Conservation (phyloP, 2,113 vertebrate genomes). For the Chamaetylas fuelleborni region DNA sequence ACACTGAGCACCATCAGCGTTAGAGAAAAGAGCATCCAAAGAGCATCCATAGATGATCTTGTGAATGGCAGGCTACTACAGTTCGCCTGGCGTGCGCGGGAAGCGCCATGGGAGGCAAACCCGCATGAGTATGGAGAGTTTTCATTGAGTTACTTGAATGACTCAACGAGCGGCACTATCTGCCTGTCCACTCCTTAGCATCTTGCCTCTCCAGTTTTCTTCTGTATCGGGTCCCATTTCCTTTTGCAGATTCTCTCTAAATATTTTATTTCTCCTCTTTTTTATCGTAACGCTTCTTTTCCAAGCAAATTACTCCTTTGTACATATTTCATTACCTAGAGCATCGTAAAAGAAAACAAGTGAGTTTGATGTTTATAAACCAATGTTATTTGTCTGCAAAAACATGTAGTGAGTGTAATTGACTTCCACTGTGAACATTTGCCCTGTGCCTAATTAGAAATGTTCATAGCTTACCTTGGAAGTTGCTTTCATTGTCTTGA, state of each 20-base stretch:
- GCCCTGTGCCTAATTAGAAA: background rate
- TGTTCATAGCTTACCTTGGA: background rate
- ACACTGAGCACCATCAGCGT: fast-evolving
- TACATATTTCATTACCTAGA: background rate
- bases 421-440: background rate
- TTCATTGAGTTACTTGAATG: background rate
- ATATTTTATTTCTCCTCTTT: background rate
- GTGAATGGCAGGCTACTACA: background rate
- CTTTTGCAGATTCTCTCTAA: background rate
- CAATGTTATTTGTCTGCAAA: background rate
- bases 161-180: background rate
- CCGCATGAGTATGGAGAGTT: fast-evolving
- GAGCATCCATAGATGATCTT: background rate
- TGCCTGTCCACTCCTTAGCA: background rate
- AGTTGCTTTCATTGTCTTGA: background rate
- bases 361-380: background rate
- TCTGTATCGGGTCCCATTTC: background rate
- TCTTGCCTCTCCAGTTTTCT: background rate
- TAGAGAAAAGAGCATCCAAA: background rate
- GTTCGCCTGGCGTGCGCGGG: background rate
- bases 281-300: background rate
- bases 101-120: background rate
- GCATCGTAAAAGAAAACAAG: background rate
- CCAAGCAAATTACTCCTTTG: background rate
- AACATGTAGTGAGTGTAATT: background rate